These are phyloP conservation scores for Zoanthus gigantus DNA, from an alignment of 92 coral and sea anemone species.

Conservation along the genomic window DNA sequence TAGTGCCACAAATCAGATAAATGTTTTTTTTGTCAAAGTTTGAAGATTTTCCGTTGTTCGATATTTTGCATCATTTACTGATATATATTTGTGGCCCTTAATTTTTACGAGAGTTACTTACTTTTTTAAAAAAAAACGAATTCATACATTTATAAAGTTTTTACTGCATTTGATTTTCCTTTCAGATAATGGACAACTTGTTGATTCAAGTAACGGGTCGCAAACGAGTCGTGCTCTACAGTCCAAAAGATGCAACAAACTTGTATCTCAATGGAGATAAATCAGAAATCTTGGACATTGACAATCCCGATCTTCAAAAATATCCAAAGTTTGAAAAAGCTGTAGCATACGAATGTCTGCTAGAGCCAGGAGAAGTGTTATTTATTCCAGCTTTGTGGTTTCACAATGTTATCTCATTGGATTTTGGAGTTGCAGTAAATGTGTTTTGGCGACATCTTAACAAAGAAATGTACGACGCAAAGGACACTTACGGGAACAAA, in stretches of 20 bases:
- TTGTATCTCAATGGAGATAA: slow-evolving; percentile 87
- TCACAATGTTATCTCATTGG: slow-evolving; percentile 79
- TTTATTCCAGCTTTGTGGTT: slow-evolving; percentile 92
- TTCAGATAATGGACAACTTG: slow-evolving; percentile 86
- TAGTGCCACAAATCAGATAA: too few relatives aligned
- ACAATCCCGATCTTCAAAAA: slow-evolving; percentile 70
- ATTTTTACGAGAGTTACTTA: too few relatives aligned
- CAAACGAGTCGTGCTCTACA: slow-evolving; percentile 80
- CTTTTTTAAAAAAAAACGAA: too few relatives aligned
- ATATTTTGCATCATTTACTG: too few relatives aligned
- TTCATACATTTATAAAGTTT: background rate
- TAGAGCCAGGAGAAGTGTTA: slow-evolving; percentile 85
- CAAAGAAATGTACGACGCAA: slow-evolving; percentile 68
- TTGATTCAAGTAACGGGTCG: slow-evolving; percentile 81
- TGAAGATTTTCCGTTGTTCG: too few relatives aligned
- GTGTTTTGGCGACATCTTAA: slow-evolving; percentile 89
- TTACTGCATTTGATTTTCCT: background rate
- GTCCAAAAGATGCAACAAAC: slow-evolving; percentile 83
- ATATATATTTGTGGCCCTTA: too few relatives aligned
- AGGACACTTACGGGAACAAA: slow-evolving; percentile 86
- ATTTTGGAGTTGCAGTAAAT: slow-evolving; percentile 89
- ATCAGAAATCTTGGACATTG: slow-evolving; percentile 82
- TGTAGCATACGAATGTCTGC: slow-evolving; percentile 63
- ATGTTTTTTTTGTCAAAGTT: too few relatives aligned
- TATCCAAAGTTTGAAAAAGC: slow-evolving; percentile 75